Evolutionary conservation across 2,113 vertebrate species (phyloP).

Genomic region (Pteronura brasiliensis): DNA sequence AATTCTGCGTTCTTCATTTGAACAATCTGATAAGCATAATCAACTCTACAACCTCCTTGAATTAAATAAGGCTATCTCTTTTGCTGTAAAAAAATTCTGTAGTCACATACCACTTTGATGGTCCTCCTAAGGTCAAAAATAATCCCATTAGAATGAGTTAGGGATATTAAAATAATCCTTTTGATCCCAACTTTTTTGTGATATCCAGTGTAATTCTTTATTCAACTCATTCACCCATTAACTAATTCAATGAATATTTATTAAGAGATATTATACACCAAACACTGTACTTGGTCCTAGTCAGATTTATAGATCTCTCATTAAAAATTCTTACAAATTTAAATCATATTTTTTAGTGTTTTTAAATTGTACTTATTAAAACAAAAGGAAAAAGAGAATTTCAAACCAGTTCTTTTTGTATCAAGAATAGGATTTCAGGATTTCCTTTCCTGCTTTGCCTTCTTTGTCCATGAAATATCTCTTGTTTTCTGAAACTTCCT

Average conservation of each 20-base stretch:
- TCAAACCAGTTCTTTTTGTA: not conserved
- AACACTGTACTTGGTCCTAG: not conserved
- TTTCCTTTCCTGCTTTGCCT: not conserved
- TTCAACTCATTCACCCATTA: not conserved
- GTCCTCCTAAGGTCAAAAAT: constrained; percentile 37
- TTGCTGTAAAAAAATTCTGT: constrained; percentile 27
- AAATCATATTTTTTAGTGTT: not conserved
- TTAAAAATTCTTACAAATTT: constrained; percentile 1
- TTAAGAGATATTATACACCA: constrained; percentile 13
- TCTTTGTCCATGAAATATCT: not conserved
- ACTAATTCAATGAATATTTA: constrained; percentile 45
- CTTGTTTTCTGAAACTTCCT: not conserved
- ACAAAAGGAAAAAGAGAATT: not conserved
- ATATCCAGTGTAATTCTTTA: constrained; percentile 21
- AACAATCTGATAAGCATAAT: not conserved
- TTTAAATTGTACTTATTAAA: not conserved
- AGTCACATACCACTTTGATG: not conserved
- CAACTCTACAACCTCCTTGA: not conserved
- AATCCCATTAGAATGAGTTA: constrained; percentile 28
- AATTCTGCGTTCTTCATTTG: fast-evolving
- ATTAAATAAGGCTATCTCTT: not conserved
- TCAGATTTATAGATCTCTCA: constrained; percentile 4
- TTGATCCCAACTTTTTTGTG: not conserved
- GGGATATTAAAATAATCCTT: constrained; percentile 29
- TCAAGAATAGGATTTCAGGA: not conserved